These are phyloP conservation scores for Sclerurus mexicanus DNA, from an alignment of 2,113 vertebrate genomes.

Conservation along the genomic window DNA sequence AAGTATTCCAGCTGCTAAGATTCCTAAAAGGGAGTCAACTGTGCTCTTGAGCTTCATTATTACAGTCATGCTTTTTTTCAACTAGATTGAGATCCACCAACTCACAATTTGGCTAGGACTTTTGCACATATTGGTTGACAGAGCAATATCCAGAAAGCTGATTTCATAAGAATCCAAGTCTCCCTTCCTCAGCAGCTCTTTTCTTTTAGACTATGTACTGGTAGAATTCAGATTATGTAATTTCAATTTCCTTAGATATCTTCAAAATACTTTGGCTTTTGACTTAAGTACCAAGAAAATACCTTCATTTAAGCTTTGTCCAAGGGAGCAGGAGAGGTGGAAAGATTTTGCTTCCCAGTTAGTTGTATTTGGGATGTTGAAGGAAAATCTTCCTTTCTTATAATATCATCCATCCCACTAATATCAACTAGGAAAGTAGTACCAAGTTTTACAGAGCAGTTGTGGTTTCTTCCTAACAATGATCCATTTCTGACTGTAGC, in stretches of 20 bases:
- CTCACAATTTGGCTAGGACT: not conserved
- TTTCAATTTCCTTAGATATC: not conserved
- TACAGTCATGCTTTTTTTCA: not conserved
- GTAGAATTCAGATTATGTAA: not conserved
- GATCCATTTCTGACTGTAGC: not conserved
- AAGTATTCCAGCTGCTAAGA: conserved; percentile 24
- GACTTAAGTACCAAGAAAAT: not conserved
- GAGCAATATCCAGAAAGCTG: not conserved
- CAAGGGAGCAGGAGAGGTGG: not conserved
- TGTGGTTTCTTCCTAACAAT: not conserved
- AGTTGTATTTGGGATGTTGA: not conserved
- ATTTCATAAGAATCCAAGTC: not conserved
- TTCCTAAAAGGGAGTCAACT: not conserved
- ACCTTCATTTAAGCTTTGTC: not conserved
- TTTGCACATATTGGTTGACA: not conserved
- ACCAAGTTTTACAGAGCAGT: not conserved
- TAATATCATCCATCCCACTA: not conserved
- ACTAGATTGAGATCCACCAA: not conserved
- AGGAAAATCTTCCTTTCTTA: not conserved
- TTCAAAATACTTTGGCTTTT: not conserved
- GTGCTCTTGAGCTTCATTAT: not conserved
- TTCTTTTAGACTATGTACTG: not conserved
- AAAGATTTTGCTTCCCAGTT: not conserved
- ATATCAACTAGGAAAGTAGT: not conserved
- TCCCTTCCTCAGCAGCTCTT: not conserved